Percentiles rank a stretch among this genome's conserved stretches.
These are phyloP conservation scores for Andrena fulva DNA, from an alignment of 2,888 invertebrate genomes.

Conservation along the genomic window DNA sequence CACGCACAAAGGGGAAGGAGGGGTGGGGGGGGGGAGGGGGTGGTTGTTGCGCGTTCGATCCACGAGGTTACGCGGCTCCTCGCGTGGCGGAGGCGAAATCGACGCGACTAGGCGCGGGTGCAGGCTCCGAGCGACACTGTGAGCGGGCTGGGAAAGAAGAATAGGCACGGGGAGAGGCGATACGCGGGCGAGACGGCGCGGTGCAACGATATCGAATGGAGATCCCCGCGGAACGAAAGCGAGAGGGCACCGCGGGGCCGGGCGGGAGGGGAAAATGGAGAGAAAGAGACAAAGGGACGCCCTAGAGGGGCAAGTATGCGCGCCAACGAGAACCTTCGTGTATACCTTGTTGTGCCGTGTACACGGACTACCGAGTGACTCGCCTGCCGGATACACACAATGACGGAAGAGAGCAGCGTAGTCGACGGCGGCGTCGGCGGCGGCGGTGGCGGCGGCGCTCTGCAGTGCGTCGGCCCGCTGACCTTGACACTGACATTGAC, in stretches of 20 bases:
- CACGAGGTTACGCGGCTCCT: conserved; percentile 9
- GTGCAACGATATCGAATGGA: conserved; percentile 67
- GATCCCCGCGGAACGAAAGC: conserved; percentile 65
- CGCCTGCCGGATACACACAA: conserved; percentile 61
- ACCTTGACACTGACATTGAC: conserved; percentile 85
- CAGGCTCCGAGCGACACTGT: conserved; percentile 29
- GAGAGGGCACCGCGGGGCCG: conserved; percentile 20
- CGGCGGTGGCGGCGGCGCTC: conserved; percentile 56
- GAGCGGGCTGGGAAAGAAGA: conserved; percentile 35
- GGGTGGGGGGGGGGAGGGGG: too few species aligned
- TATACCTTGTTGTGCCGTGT: conserved; percentile 47
- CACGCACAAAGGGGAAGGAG: background rate
- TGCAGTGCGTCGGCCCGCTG: conserved; percentile 83
- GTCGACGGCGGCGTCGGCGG: conserved; percentile 28
- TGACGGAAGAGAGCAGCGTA: conserved; percentile 55
- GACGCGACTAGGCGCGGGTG: conserved; percentile 32
- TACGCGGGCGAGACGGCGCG: conserved; percentile 67
- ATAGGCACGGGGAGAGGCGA: conserved; percentile 48
- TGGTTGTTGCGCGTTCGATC: background rate
- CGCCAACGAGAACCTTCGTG: conserved; percentile 56
- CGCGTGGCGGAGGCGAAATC: conserved; percentile 29
- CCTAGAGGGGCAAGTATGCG: conserved; percentile 55
- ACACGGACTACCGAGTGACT: conserved; percentile 55
- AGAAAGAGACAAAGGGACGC: conserved; percentile 43
- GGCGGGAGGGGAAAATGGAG: conserved; percentile 4